Conservation (phyloP, 2,888 invertebrate species). For the Lacanobia wlatinum region DNA sequence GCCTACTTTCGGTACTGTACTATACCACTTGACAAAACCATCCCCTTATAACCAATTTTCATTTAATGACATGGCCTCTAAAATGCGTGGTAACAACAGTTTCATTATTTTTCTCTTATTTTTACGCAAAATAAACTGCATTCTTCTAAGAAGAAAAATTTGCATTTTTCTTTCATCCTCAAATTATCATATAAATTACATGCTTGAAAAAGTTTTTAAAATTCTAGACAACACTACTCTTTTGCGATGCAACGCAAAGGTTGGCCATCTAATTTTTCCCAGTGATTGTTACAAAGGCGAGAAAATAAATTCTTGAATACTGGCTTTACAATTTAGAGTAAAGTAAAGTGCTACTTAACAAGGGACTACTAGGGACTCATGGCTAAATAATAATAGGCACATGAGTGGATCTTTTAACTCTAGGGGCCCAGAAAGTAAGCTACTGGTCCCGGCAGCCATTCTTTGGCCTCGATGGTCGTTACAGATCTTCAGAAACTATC, state of each 20-base stretch:
- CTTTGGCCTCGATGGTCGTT: too few species aligned
- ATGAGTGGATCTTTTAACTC: too few species aligned
- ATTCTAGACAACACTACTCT: not conserved
- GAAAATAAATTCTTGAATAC: not conserved
- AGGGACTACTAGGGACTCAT: too few species aligned
- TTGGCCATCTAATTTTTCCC: not conserved
- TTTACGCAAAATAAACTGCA: not conserved
- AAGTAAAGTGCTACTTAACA: too few species aligned
- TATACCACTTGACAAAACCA: too few species aligned
- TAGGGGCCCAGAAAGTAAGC: too few species aligned
- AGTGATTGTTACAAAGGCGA: not conserved
- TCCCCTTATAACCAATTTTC: not conserved
- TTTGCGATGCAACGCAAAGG: not conserved
- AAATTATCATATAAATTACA: slow-evolving; percentile 12
- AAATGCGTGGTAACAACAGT: not conserved
- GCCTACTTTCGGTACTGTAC: too few species aligned
- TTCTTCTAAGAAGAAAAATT: not conserved
- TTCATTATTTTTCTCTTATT: not conserved
- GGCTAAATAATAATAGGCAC: too few species aligned
- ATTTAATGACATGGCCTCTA: not conserved
- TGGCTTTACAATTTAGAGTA: too few species aligned
- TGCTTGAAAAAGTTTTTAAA: not conserved
- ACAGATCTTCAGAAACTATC: too few species aligned
- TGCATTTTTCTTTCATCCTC: not conserved
- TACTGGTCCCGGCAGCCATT: too few species aligned